These are phyloP conservation scores for Takifugu bimaculatus DNA, from an alignment of 2,113 vertebrate genomes.

Conservation along the genomic window DNA sequence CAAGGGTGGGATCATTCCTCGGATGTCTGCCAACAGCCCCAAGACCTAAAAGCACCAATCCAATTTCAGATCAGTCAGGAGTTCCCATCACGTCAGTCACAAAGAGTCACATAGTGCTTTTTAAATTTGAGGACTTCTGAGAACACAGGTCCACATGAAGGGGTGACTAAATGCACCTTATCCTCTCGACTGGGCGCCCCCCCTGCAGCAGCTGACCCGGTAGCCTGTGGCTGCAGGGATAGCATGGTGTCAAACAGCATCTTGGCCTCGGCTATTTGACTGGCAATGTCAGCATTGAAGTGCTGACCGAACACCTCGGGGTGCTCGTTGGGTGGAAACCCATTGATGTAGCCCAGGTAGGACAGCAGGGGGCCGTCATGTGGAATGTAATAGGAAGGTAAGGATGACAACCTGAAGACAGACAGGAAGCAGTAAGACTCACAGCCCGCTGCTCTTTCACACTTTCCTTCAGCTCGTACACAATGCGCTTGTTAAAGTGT, in stretches of 20 bases:
- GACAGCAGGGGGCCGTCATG: slow-evolving; percentile 74
- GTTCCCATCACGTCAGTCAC: too few species aligned
- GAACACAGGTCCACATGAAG: too few species aligned
- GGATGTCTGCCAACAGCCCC: slow-evolving; percentile 77
- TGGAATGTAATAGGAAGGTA: slow-evolving; percentile 79
- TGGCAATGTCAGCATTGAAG: slow-evolving; percentile 83
- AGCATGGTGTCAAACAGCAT: slow-evolving; percentile 84
- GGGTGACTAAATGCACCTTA: slow-evolving; percentile 65
- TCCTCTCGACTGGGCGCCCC: slow-evolving; percentile 75
- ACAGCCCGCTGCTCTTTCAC: too few species aligned
- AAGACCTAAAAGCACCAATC: slow-evolving; percentile 73
- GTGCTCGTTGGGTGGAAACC: slow-evolving; percentile 77
- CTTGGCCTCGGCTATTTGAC: slow-evolving; percentile 82
- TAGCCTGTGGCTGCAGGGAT: slow-evolving; percentile 84
- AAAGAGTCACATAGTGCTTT: too few species aligned
- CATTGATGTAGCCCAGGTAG: slow-evolving; percentile 76
- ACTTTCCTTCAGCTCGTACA: too few species aligned
- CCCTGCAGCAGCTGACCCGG: slow-evolving; percentile 52
- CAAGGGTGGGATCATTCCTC: slow-evolving; percentile 75
- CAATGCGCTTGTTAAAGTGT: not conserved
- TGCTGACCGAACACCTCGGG: slow-evolving; percentile 88
- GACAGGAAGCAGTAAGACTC: not conserved
- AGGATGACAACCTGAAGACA: slow-evolving; percentile 73
- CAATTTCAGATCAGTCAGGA: not conserved
- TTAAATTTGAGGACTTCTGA: too few species aligned